Evolutionary conservation across 2,113 vertebrate species (phyloP).

Genomic region (Phalacrocorax pelagicus): DNA sequence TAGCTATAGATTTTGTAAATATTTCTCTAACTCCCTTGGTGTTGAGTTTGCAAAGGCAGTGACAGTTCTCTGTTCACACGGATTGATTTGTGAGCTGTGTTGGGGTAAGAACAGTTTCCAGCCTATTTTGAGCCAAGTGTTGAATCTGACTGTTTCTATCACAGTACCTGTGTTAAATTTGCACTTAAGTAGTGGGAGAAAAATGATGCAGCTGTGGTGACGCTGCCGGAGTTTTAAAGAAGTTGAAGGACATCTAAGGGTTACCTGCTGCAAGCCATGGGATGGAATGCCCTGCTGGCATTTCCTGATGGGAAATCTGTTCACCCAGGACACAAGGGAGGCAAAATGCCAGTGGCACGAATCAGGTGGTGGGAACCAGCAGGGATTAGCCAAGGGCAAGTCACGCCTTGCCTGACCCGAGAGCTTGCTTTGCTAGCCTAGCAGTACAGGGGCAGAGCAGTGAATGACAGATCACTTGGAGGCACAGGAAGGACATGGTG

Average conservation of each 20-base stretch:
- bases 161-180: not conserved
- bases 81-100: not conserved
- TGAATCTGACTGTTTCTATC: not conserved
- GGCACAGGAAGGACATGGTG: not conserved
- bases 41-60: not conserved
- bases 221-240: not conserved
- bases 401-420: no score
- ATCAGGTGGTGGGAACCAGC: not conserved
- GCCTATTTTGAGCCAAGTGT: not conserved
- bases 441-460: rapidly evolving
- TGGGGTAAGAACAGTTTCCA: not conserved
- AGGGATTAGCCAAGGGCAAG: not conserved
- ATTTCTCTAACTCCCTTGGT: not conserved
- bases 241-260: not conserved
- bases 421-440: not conserved
- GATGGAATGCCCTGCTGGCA: not conserved
- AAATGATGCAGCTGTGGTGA: not conserved
- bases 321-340: not conserved
- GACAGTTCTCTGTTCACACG: not conserved
- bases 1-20: not conserved
- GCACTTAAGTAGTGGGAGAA: not conserved
- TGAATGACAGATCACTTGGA: not conserved
- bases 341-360: not conserved
- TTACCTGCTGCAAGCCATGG: not conserved
- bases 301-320: not conserved